Evolutionary conservation across 64 coral and sea anemone species (phyloP), one percentile per base, ranked within the genome.

Genomic region (Montipora capricornis): DNA sequence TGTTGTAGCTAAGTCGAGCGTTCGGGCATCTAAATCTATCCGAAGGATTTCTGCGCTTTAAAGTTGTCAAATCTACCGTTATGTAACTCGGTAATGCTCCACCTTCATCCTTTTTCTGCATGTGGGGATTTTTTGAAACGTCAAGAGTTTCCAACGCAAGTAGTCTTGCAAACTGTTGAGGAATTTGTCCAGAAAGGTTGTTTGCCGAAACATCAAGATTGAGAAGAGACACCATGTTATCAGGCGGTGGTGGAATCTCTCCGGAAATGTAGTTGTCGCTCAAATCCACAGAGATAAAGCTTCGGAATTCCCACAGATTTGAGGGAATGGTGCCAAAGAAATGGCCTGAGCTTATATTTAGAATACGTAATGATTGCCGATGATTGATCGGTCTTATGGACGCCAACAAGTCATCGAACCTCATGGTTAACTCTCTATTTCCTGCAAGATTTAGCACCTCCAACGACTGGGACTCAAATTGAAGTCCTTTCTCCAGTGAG

Each of bases 1-100:
- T 92, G 96, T 79, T 98, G 66, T 84, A 94, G 45, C 14, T 75
- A 37, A 98, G 74, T 6, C 70, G 49, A 49, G 73, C 85, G 45
- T 75, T 84, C 20, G 96, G 96, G 52, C 96, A 98, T 4, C 46
- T 89, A 49, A 89, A 73, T 3, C 79, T 81, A 73, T 93, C 92
- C 6, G 16, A 47, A 9, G 49, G 69, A 45, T 84, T 58, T 84
- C 61, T 84, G 10, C n/a, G 53, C 17, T 15, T 20, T 8, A 82
- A 49, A 19, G 80, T 82, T 62, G 47, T 74, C 9, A 92, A 75
- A 22, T 84, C 90, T 16, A 37, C 37, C 61, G 57, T 68, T 44
- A 84, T 48, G 55, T 46, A 93, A 55, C 66, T 87, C 5, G 90
- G 90, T 67, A 92, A 62, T 46, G 53, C 4, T 64, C 71, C 90